These are phyloP conservation scores for Pyxicephalus adspersus DNA, from an alignment of 2,113 vertebrate species.

Conservation along the genomic window DNA sequence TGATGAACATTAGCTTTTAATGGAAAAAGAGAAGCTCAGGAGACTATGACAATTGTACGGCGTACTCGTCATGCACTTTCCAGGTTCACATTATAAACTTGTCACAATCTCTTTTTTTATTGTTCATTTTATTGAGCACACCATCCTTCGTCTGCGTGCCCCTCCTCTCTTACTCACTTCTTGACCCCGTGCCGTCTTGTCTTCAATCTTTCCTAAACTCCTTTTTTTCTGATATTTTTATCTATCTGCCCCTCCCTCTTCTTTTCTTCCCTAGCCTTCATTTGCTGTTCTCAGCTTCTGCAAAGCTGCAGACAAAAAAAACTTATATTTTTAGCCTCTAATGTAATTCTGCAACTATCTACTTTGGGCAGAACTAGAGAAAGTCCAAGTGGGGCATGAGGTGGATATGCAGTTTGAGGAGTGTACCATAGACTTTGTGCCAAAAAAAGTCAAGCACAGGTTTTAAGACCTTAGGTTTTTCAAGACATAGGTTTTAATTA, in stretches of 20 bases:
- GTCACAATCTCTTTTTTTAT: slow-evolving; percentile 43
- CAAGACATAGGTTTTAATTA: no score
- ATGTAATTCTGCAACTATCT: no score
- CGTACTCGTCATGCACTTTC: slow-evolving; percentile 1
- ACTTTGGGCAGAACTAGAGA: no score
- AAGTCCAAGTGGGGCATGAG: no score
- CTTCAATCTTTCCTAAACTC: no score
- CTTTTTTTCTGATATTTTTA: background rate
- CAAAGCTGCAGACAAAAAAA: background rate
- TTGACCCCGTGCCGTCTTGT: slow-evolving; percentile 12
- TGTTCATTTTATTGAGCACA: slow-evolving; percentile 27
- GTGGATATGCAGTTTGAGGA: no score
- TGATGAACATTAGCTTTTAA: slow-evolving; percentile 49
- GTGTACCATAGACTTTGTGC: no score
- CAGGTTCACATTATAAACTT: slow-evolving; percentile 39
- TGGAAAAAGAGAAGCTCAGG: slow-evolving; percentile 47
- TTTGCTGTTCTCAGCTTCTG: background rate
- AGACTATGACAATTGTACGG: slow-evolving; percentile 36
- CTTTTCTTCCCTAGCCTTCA: slow-evolving; percentile 3
- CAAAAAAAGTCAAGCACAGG: no score
- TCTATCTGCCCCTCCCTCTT: background rate
- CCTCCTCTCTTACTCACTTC: slow-evolving; percentile 7
- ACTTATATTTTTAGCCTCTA: no score
- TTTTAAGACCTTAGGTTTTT: no score
- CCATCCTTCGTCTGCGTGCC: background rate